These are phyloP conservation scores for Loris lydekkerianus DNA, from an alignment of 2,797 vertebrate species.

Conservation along the genomic window DNA sequence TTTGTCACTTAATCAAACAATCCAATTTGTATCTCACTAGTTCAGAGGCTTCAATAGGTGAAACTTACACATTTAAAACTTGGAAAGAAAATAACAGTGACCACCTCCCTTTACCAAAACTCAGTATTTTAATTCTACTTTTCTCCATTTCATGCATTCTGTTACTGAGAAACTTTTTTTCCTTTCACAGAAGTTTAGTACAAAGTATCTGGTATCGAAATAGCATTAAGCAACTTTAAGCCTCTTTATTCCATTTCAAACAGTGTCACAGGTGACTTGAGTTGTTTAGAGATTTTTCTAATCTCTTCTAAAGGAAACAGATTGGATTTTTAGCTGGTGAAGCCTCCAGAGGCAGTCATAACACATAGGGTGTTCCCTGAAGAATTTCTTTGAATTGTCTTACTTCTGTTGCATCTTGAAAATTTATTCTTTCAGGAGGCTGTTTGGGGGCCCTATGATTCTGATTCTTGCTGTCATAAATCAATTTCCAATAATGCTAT, in stretches of 20 bases:
- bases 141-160: background rate
- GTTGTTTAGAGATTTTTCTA: background rate
- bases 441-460: slow-evolving; percentile 52
- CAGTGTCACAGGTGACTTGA: background rate
- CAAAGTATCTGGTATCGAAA: background rate
- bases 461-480: slow-evolving; percentile 73
- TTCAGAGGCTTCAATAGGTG: background rate
- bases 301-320: slow-evolving; percentile 52
- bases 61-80: background rate
- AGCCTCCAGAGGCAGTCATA: background rate
- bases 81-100: background rate
- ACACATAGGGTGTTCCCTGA: background rate
- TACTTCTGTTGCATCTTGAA: slow-evolving; percentile 70
- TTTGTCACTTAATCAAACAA: background rate
- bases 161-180: background rate
- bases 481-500: slow-evolving; percentile 67
- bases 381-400: slow-evolving; percentile 60
- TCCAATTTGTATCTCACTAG: background rate
- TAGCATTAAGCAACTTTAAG: background rate
- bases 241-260: slow-evolving; percentile 15
- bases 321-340: slow-evolving; percentile 55
- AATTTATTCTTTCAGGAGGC: slow-evolving; percentile 50
- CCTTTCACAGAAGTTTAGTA: background rate
- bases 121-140: background rate
- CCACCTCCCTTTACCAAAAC: background rate